A percentile compares a stretch with the other conserved stretches of the same genome.
phyloP scores from a whole-genome alignment of 2,113 vertebrate genomes.

The Willisornis vidua region DNA sequence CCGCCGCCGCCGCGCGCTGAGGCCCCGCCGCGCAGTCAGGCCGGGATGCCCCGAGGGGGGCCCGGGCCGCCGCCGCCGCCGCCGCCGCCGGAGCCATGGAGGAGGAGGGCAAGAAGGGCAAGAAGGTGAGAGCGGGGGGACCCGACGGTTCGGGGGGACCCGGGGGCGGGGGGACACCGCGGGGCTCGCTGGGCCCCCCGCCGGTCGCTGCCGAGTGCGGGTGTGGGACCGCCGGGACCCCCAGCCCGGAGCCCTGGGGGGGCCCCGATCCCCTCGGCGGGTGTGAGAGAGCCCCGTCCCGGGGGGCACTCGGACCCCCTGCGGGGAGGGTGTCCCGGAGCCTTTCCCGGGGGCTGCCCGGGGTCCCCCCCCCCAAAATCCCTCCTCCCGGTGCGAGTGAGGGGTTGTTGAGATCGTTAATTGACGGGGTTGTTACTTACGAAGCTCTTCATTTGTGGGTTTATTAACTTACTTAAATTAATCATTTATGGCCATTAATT shows the following conservation, averaged over 20 bases:
- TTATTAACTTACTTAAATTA: no score
- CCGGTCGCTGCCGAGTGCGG: background rate
- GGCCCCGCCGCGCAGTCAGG: background rate
- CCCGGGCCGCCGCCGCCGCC: slow-evolving; percentile 2
- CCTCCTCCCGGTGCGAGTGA: fast-evolving
- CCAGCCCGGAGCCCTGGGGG: background rate
- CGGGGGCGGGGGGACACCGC: background rate
- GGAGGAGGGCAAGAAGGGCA: slow-evolving; percentile 92
- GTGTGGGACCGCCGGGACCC: no score
- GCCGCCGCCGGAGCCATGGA: slow-evolving; percentile 81
- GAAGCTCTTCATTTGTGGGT: fast-evolving
- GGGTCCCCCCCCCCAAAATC: background rate
- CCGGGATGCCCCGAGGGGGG: slow-evolving; percentile 54
- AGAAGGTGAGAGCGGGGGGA: slow-evolving; percentile 80
- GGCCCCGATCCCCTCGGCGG: background rate
- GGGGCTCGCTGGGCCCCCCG: background rate
- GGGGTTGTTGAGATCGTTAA: fast-evolving
- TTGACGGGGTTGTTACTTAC: no score
- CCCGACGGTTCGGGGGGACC: no score
- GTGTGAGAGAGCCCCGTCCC: no score
- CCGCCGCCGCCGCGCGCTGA: background rate
- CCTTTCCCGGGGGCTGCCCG: background rate
- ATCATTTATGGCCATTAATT: fast-evolving
- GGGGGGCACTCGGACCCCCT: background rate
- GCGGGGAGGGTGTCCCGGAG: no score